Percentiles rank a stretch among this genome's conserved stretches.
phyloP scores from a whole-genome alignment of 1,140 invertebrate species.

The Macrobrachium nipponense region DNA sequence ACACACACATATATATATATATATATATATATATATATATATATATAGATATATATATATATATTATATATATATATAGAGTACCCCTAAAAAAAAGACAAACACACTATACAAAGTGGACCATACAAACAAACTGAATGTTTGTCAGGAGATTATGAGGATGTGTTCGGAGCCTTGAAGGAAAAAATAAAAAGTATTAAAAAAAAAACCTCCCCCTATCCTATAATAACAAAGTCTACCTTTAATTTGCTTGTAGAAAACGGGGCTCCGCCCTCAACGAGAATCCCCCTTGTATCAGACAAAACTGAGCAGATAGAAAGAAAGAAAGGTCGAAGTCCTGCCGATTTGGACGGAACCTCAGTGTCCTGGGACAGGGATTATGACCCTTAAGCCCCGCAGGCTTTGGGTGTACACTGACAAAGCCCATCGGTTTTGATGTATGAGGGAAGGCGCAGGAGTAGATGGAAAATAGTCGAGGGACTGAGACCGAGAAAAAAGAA shows the following conservation, averaged over 20 bases:
- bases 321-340: too few relatives aligned
- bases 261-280: not conserved
- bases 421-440: constrained; percentile 3
- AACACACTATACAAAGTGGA: too few relatives aligned
- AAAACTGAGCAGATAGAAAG: not conserved
- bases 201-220: not conserved
- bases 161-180: not conserved
- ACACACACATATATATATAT: too few relatives aligned
- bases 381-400: not conserved
- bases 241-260: constrained; percentile 25
- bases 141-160: not conserved
- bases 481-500: not conserved
- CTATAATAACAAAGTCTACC: constrained; percentile 23
- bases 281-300: not conserved
- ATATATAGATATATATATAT: too few relatives aligned
- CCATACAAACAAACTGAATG: too few relatives aligned
- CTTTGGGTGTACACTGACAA: constrained; percentile 8
- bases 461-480: not conserved
- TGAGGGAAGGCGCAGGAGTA: not conserved
- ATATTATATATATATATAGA: too few relatives aligned
- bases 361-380: not conserved
- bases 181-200: not conserved
- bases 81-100: too few relatives aligned
- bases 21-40: too few relatives aligned
- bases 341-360: not conserved